Evolutionary conservation across 2,113 vertebrate species (phyloP).

Genomic region (Thermophis baileyi): DNA sequence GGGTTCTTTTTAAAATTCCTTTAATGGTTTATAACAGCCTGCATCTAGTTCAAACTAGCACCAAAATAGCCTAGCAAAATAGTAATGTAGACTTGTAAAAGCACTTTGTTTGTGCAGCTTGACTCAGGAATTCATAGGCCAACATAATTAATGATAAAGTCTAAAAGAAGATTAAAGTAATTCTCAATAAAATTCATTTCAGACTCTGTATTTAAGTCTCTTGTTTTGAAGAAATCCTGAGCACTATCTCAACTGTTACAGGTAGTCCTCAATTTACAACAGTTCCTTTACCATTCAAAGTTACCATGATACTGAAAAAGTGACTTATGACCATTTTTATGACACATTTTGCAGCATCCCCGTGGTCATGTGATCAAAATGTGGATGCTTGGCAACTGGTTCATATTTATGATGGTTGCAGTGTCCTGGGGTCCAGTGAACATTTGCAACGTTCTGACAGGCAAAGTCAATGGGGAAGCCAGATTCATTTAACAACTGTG

Average conservation of each 20-base stretch:
- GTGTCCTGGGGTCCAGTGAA: no score
- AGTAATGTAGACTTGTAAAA: slow-evolving; percentile 61
- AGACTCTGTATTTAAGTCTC: slow-evolving; percentile 28
- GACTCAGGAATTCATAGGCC: slow-evolving; percentile 65
- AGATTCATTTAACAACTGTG: no score
- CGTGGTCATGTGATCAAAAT: no score
- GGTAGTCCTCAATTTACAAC: no score
- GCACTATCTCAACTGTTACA: background rate
- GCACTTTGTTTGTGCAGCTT: slow-evolving; percentile 72
- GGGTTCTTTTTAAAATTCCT: slow-evolving; percentile 64
- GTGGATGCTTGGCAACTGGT: no score
- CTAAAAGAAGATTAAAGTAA: slow-evolving; percentile 59
- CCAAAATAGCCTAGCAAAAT: slow-evolving; percentile 56
- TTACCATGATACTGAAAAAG: no score
- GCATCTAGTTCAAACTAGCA: slow-evolving; percentile 67
- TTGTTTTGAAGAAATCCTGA: background rate
- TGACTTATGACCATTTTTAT: no score
- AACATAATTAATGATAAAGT: slow-evolving; percentile 9
- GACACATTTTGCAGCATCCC: no score
- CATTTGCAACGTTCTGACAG: no score
- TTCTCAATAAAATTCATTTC: slow-evolving; percentile 59
- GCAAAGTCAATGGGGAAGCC: no score
- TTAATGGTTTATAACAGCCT: slow-evolving; percentile 70
- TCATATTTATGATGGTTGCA: no score
- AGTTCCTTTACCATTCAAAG: no score